Base-by-base conservation (phyloP, 2,113 vertebrate species). In the Regulus satrapa region DNA sequence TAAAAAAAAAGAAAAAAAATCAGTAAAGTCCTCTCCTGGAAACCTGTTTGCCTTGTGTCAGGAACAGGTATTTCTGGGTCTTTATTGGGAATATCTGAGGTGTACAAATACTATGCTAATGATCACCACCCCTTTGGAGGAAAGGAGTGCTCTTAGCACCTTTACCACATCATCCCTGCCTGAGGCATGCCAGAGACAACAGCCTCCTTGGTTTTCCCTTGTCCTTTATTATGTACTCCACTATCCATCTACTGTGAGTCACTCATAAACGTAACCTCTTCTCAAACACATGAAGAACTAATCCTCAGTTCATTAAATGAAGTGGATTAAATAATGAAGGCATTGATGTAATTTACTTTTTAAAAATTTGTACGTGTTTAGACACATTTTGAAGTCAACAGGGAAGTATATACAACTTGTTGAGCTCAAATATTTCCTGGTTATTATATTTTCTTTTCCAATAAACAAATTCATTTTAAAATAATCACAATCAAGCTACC, bases 31-130 rank as follows among this genome's bases (percentile, higher is more conserved):
- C 40, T 94, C 25, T 34, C 32, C 63, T 58, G 38, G 58, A 86
- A 97, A 92, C 92, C 40, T 85, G 58, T 89, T 95, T 92, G 51
- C 34, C 86, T 77, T 73, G 32, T 62, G 52, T 63, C 32, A 91
- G 63, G 80, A 96, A 92, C 90, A 83, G 77, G 90, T 92, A 96
- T 95, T 93, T 91, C 86, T 52, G 51, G 58, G 67, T 85, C 75
- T 88, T 93, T 61, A 68, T 2, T 68, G 29, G 38, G 49, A 92
- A 81, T 61, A 91, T 31, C 45, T 66, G 78, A 86, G 71, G 58
- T 92, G 64, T 59, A 84, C 45, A 67, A 87, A 85, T 48, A 40
- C 52, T 38, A 38, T 54, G 63, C 67, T 85, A 67, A 84, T 45
- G 26, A 77, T 88, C 69, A 67, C 54, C 5, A 2, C 40, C 45